Percentiles rank a stretch among this genome's conserved stretches.
Conservation (phyloP, 2,113 vertebrate species). For the Toxotes jaculatrix region DNA sequence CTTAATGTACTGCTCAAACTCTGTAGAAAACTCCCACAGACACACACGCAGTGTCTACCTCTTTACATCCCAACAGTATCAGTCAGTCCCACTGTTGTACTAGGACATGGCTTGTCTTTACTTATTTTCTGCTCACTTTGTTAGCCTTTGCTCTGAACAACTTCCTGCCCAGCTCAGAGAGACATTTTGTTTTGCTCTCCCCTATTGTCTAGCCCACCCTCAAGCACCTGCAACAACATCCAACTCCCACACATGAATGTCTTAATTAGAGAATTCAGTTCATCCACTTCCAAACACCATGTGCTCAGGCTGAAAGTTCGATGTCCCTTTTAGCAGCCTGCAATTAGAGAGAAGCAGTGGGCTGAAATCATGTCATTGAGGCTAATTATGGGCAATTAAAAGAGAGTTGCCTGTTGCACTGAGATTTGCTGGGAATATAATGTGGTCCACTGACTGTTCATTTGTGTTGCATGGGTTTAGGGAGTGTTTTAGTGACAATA, state of each 20-base stretch:
- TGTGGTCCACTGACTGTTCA: not conserved
- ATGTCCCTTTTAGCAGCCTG: constrained; percentile 61
- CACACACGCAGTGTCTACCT: constrained; percentile 3
- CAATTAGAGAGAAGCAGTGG: constrained; percentile 64
- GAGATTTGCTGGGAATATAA: constrained; percentile 35
- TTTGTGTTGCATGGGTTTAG: constrained; percentile 22
- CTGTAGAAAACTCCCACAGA: constrained; percentile 2
- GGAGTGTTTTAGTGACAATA: not conserved
- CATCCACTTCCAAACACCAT: constrained; percentile 22
- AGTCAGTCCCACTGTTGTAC: constrained; percentile 49
- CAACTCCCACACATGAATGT: constrained; percentile 40
- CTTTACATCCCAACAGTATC: constrained; percentile 36
- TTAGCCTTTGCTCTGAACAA: constrained; percentile 62
- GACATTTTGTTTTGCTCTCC: constrained; percentile 54
- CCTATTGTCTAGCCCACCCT: constrained; percentile 37
- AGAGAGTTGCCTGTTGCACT: constrained; percentile 75
- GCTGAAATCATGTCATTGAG: constrained; percentile 83
- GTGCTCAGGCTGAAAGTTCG: constrained; percentile 33
- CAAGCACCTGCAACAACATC: constrained; percentile 53
- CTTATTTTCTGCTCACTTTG: constrained; percentile 60
- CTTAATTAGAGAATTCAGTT: constrained; percentile 40
- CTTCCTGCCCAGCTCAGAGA: constrained; percentile 41
- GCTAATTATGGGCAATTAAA: constrained; percentile 91
- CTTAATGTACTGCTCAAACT: not conserved
- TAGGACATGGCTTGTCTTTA: constrained; percentile 59